These are phyloP conservation scores for Patella caerulea DNA, from an alignment of 2,888 invertebrate genomes.

Conservation along the genomic window DNA sequence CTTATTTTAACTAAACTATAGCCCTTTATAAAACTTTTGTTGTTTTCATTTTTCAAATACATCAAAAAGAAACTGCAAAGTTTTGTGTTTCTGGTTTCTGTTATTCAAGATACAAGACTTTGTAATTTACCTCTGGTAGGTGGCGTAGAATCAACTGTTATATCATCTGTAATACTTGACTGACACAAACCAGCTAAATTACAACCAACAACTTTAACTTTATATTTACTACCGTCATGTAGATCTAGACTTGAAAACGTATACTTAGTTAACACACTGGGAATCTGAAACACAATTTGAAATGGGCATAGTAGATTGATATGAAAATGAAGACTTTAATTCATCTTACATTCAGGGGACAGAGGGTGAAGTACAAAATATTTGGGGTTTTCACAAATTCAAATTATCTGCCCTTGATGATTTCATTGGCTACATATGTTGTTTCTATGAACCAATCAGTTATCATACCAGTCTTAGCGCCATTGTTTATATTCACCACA, in stretches of 20 bases:
- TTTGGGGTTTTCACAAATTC: too few relatives aligned
- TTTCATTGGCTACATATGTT: too few relatives aligned
- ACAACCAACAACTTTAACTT: constrained; percentile 41
- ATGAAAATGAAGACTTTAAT: too few relatives aligned
- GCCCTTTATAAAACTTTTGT: background rate
- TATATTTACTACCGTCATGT: constrained; percentile 42
- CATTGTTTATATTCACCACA: too few relatives aligned
- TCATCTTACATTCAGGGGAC: too few relatives aligned
- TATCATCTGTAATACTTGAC: constrained; percentile 17
- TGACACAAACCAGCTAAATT: constrained; percentile 44
- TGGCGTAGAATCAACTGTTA: constrained; percentile 31
- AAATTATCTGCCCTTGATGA: too few relatives aligned
- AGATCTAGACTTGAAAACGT: constrained; percentile 13
- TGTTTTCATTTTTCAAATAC: background rate
- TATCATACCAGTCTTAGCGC: too few relatives aligned
- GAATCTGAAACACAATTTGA: background rate
- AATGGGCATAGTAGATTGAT: background rate
- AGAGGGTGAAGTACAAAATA: too few relatives aligned
- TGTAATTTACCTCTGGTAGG: constrained; percentile 27
- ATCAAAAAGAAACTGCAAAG: background rate
- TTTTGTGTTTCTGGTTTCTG: too few relatives aligned
- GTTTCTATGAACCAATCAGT: too few relatives aligned
- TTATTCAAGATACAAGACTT: background rate
- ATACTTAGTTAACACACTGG: background rate
- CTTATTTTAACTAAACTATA: background rate